Base-by-base conservation (phyloP, 2,888 invertebrate genomes). In the Apotomis turbidana region DNA sequence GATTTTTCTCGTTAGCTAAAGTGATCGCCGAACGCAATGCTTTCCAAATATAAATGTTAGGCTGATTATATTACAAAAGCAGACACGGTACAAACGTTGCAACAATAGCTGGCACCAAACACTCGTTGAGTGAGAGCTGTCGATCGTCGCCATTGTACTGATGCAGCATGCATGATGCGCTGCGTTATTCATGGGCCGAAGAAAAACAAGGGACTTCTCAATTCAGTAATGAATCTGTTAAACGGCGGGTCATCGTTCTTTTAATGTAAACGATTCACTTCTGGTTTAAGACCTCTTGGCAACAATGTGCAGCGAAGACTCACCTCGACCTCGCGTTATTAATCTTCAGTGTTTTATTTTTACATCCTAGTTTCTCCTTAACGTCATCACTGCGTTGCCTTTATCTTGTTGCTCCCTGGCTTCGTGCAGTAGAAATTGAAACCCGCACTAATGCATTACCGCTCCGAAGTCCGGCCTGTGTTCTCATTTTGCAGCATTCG, bases 51-150 rank as follows among this genome's bases (percentile, higher is more conserved):
- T 46, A 46, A 46, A 12, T 38, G 46, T 54, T 52, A n/a, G 57
- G 57, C 46, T 60, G 59, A 54, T 52, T 57, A 60, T 66, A 79
- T 77, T 78, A 80, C 71, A 78, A 78, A 79, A 75, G 68, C 76
- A 79, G 80, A 83, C 78, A 78, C 74, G 78, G 83, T 85, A 82
- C 86, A 85, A 87, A 81, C 81, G 68, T 78, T 76, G 62, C 76
- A 86, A 89, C 88, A 90, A 89, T 88, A 59, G 68, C 63, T 78
- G 80, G 79, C 79, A 78, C 82, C 80, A 83, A 87, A 83, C 83
- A 80, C 79, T 78, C 83, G 80, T 79, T 78, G 83, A 85, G 87
- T 85, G 88, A 90, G 87, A 89, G 88, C 83, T 77, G 82, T 79
- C 77, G 77, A 76, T 76, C 75, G 74, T 71, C 76, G 77, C 78